Evolutionary conservation across 2,888 invertebrate genomes (phyloP).

Genomic region (Prenolepis imparis): DNA sequence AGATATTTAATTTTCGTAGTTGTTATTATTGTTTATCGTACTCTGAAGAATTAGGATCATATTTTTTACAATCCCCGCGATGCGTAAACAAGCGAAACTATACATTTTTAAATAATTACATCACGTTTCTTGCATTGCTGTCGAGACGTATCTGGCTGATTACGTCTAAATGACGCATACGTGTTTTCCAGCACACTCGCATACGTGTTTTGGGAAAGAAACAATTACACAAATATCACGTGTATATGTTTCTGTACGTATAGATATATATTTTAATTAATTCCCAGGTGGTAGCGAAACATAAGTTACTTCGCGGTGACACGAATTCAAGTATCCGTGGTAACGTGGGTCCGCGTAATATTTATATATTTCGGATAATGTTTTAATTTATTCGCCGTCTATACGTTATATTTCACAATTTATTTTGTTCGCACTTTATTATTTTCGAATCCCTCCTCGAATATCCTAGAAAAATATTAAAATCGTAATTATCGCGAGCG

Average conservation of each 20-base stretch:
- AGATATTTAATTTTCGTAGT: background rate
- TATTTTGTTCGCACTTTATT: slow-evolving; percentile 39
- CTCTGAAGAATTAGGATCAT: background rate
- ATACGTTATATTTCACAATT: slow-evolving; percentile 24
- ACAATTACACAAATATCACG: slow-evolving; percentile 18
- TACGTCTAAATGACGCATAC: slow-evolving; percentile 44
- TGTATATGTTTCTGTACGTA: background rate
- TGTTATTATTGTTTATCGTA: background rate
- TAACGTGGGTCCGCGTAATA: slow-evolving; percentile 15
- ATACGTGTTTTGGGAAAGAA: slow-evolving; percentile 15
- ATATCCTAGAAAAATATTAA: slow-evolving; percentile 25
- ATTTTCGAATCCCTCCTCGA: slow-evolving; percentile 11
- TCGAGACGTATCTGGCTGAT: slow-evolving; percentile 25
- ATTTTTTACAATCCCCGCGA: background rate
- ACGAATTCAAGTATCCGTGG: slow-evolving; percentile 10
- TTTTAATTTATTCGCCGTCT: slow-evolving; percentile 36
- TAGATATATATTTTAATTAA: slow-evolving; percentile 53
- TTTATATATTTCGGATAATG: slow-evolving; percentile 40
- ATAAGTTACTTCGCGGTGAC: slow-evolving; percentile 36
- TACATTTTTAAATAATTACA: slow-evolving; percentile 24
- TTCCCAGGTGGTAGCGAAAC: slow-evolving; percentile 32
- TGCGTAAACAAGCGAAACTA: slow-evolving; percentile 9
- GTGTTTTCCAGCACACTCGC: slow-evolving; percentile 34
- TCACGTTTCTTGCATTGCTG: slow-evolving; percentile 28
- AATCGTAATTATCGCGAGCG: background rate